Evolutionary conservation across 1,140 invertebrate species (phyloP).

Genomic region (Thalassaphorura encarpata): DNA sequence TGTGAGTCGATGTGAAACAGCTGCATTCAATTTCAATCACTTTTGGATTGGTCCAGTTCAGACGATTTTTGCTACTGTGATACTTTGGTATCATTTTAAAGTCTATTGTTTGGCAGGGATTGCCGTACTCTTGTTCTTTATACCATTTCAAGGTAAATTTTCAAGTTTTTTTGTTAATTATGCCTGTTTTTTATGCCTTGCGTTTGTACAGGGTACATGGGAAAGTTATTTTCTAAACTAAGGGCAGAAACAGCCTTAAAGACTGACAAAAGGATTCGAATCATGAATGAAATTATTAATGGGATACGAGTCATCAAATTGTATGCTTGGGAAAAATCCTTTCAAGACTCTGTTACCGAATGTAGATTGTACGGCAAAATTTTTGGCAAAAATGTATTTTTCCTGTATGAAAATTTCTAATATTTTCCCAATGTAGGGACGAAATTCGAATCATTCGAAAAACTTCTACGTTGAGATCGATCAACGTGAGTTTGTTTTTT

Average conservation of each 20-base stretch:
- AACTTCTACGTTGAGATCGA: conserved; percentile 38
- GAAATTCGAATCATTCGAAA: conserved; percentile 38
- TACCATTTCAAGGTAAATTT: conserved; percentile 41
- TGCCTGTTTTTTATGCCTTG: conserved; percentile 12
- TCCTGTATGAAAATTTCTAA: no score
- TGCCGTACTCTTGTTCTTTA: conserved; percentile 41
- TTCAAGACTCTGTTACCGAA: conserved; percentile 35
- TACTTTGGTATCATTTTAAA: conserved; percentile 43
- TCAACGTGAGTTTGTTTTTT: conserved; percentile 40
- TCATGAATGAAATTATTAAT: conserved; percentile 48
- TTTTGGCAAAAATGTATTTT: neutral
- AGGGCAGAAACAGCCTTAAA: conserved; percentile 36
- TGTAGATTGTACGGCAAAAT: conserved; percentile 34
- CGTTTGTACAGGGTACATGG: conserved; percentile 41
- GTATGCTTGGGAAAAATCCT: conserved; percentile 43
- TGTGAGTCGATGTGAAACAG: conserved; percentile 41
- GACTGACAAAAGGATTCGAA: conserved; percentile 38
- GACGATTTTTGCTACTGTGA: conserved; percentile 38
- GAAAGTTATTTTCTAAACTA: conserved; percentile 37
- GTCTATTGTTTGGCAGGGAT: conserved; percentile 43
- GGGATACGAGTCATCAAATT: conserved; percentile 50
- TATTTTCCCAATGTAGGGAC: conserved; percentile 32
- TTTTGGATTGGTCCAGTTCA: conserved; percentile 45
- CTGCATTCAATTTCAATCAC: conserved; percentile 38
- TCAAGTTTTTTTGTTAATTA: neutral